These are phyloP conservation scores for Caenorhabditis sinica DNA, from an alignment of 2,888 invertebrate species.

Conservation along the genomic window DNA sequence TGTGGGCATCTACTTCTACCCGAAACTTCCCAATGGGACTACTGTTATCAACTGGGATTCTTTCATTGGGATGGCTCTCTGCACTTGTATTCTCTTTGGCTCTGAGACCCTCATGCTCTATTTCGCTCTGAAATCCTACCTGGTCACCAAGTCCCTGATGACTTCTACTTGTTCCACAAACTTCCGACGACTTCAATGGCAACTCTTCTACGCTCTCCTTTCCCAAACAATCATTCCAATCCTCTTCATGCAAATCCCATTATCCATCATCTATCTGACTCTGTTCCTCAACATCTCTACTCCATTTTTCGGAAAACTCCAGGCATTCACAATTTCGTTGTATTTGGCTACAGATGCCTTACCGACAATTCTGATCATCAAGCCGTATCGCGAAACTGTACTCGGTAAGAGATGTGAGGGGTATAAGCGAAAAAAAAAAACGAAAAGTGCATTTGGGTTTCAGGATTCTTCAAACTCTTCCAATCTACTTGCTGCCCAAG, in stretches of 20 bases:
- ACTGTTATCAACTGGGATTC: slow-evolving; percentile 27
- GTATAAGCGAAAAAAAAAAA: too few relatives aligned
- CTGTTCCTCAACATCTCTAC: background rate
- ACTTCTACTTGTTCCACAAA: background rate
- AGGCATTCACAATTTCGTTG: slow-evolving; percentile 9
- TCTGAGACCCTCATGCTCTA: slow-evolving; percentile 17
- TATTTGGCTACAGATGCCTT: slow-evolving; percentile 21
- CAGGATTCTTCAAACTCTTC: background rate
- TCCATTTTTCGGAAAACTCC: slow-evolving; percentile 17
- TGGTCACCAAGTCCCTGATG: slow-evolving; percentile 11
- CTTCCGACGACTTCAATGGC: slow-evolving; percentile 29
- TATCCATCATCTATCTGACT: background rate
- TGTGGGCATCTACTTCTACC: slow-evolving; percentile 20
- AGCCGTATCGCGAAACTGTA: slow-evolving; percentile 27
- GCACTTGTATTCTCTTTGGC: slow-evolving; percentile 10
- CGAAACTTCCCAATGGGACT: background rate
- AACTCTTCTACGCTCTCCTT: slow-evolving; percentile 36
- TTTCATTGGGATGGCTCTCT: slow-evolving; percentile 8
- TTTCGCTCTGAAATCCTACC: slow-evolving; percentile 20
- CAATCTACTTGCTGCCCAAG: background rate
- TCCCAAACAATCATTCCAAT: slow-evolving; percentile 33
- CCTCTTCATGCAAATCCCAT: slow-evolving; percentile 25
- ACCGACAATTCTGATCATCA: slow-evolving; percentile 28
- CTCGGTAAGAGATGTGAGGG: background rate
- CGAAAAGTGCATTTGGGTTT: background rate